These are phyloP conservation scores for Rhinopomastus cyanomelas DNA, from an alignment of 2,113 vertebrate genomes.

Conservation along the genomic window DNA sequence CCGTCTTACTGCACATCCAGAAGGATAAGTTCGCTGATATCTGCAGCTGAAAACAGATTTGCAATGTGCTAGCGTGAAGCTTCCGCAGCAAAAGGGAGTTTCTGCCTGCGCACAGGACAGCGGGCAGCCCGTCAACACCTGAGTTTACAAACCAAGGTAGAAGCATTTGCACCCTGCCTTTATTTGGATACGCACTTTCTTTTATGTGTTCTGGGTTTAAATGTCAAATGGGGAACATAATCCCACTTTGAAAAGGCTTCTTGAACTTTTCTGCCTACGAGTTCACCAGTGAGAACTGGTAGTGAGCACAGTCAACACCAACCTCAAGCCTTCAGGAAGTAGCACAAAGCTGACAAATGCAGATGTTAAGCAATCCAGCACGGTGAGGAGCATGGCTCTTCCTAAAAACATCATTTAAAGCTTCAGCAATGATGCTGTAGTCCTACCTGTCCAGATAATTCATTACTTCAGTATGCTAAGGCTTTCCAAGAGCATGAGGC, in stretches of 20 bases:
- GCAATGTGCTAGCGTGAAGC: background rate
- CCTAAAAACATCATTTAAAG: background rate
- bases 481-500: background rate
- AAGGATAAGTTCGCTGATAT: background rate
- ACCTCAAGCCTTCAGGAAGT: background rate
- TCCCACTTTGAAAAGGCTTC: background rate
- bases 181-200: background rate
- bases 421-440: background rate
- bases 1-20: background rate
- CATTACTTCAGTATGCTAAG: background rate
- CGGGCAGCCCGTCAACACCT: background rate
- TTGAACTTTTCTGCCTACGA: background rate
- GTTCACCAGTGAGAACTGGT: background rate
- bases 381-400: background rate
- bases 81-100: background rate
- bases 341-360: background rate
- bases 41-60: background rate
- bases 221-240: background rate
- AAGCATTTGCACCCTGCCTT: background rate
- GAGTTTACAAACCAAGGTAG: background rate
- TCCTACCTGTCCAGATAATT: background rate
- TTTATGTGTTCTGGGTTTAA: background rate
- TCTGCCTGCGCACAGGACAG: background rate
- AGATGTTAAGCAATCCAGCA: background rate
- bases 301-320: background rate